Evolutionary conservation across 1,140 invertebrate species (phyloP), one percentile per base, ranked within the genome.

Genomic region (Araneus ventricosus): DNA sequence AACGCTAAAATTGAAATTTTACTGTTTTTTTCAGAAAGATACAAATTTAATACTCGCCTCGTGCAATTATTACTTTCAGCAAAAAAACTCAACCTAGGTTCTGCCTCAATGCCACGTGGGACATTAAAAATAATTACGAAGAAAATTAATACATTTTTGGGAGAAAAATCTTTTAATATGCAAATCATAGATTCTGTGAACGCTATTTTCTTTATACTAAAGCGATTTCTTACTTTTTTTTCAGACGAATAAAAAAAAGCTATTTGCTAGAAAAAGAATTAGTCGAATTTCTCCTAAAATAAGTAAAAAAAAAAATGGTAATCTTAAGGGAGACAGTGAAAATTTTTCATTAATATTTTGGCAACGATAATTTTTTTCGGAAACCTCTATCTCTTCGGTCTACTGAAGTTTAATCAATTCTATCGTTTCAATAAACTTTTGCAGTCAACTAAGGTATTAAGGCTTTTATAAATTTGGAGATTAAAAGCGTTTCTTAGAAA

Each of bases 81-180:
- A 63, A 24, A 61, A 61, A 61, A 63, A 63, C 6, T n/a, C 59
- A 5, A 4, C 59, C 4, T n/a, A 24, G 0, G 22, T n/a, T 63
- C 24, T 63, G 24, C 4, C 6, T 5, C 24, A 63, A n/a, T 24
- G 59, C 59, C 59, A 63, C 59, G 5, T 22, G n/a, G 59, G 59
- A 63, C 59, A 63, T 63, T 63, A 63, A 63, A 63, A 63, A 63
- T 63, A 22, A 63, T 63, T 63, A n/a, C 17, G 4, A 24, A 8
- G 59, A 24, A n/a, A 4, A 63, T n/a, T 63, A 63, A 63, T 61
- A 63, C 22, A 63, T 63, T 63, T 63, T 63, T n/a, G 24, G 7
- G 59, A 63, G 59, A n/a, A 63, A 63, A 63, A n/a, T 63, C 59
- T 63, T 61, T 63, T 63, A 63, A 63, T 63, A 63, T 63, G 59